Conservation (phyloP, 2,797 vertebrate genomes). For the Anabacerthia variegaticeps region DNA sequence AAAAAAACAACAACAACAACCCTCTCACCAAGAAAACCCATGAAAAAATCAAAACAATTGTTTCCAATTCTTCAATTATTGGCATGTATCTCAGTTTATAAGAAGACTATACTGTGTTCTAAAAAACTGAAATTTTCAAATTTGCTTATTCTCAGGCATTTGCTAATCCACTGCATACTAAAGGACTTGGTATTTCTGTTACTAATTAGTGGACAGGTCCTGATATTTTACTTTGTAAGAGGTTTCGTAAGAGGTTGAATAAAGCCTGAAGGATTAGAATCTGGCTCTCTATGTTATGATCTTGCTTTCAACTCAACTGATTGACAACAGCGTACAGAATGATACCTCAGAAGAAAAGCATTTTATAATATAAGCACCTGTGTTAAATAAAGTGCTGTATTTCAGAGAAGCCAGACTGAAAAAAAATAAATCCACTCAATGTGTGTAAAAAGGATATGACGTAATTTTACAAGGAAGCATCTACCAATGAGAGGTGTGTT, state of each 20-base stretch:
- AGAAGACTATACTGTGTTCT: not conserved
- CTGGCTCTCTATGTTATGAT: not conserved
- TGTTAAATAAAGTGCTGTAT: not conserved
- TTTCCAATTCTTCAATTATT: not conserved
- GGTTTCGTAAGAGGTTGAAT: not conserved
- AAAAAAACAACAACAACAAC: too few species aligned
- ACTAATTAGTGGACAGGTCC: not conserved
- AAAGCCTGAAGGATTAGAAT: not conserved
- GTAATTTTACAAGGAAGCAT: not conserved
- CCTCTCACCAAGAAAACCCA: not conserved
- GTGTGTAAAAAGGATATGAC: not conserved
- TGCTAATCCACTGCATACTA: not conserved
- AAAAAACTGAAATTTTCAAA: not conserved
- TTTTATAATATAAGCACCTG: not conserved
- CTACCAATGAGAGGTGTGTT: not conserved
- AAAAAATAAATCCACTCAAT: not conserved
- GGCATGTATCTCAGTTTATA: constrained; percentile 16
- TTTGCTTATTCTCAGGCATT: not conserved
- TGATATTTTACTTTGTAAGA: not conserved
- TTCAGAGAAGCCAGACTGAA: not conserved
- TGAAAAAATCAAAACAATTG: not conserved
- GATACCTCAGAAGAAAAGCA: not conserved
- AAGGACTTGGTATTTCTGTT: not conserved
- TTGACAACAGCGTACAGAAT: not conserved
- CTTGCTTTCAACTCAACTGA: not conserved